Conservation (phyloP, 1,140 invertebrate species). For the Diabrotica virgifera region DNA sequence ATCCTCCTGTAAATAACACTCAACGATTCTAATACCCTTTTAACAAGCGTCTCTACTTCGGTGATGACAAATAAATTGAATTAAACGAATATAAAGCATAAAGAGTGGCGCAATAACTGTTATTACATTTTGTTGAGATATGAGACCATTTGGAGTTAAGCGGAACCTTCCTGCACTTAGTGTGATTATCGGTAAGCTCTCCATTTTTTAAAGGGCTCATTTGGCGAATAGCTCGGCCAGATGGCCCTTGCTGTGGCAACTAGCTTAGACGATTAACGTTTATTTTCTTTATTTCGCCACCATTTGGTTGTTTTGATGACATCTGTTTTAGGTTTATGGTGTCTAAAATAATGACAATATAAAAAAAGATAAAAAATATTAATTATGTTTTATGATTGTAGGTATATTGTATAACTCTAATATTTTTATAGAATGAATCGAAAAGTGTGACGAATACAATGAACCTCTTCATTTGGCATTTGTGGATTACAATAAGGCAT, state of each 20-base stretch:
- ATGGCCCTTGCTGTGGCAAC: not conserved
- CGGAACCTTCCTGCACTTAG: constrained; percentile 18
- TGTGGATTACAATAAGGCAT: no score
- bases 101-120: constrained; percentile 16
- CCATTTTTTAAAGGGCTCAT: constrained; percentile 19
- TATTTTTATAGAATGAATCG: no score
- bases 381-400: no score
- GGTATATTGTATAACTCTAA: no score
- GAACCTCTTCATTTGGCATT: no score
- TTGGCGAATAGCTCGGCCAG: constrained; percentile 13
- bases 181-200: constrained; percentile 17
- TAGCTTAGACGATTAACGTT: not conserved
- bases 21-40: not conserved
- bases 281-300: not conserved
- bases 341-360: no score
- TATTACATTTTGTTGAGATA: constrained; percentile 20
- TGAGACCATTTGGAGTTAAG: constrained; percentile 14
- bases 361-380: no score
- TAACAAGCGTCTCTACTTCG: constrained; percentile 24
- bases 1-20: no score
- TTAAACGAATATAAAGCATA: constrained; percentile 22
- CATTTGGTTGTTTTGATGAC: not conserved
- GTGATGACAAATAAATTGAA: constrained; percentile 22
- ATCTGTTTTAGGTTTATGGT: not conserved
- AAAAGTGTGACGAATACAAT: no score